Conservation (phyloP, 1,140 invertebrate species). For the Drosophila carrolli region DNA sequence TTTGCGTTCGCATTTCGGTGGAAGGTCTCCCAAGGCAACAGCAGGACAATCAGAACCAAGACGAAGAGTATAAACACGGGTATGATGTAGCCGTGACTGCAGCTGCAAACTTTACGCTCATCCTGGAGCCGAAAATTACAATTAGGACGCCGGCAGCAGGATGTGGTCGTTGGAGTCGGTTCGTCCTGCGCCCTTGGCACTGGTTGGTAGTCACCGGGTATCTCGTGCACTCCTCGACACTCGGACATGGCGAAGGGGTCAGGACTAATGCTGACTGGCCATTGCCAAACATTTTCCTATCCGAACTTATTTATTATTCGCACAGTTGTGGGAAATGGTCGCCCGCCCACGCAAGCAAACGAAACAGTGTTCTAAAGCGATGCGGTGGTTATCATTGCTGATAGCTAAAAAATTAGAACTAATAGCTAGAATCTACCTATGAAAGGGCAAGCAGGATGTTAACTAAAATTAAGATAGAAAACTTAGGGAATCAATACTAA, state of each 20-base stretch:
- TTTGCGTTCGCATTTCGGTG: conserved; percentile 41
- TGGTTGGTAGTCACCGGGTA: conserved; percentile 64
- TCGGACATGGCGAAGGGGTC: conserved; percentile 51
- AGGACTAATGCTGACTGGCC: conserved; percentile 32
- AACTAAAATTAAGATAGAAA: too few relatives aligned
- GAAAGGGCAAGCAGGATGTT: too few relatives aligned
- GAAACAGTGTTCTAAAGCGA: conserved; percentile 42
- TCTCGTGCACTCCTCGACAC: conserved; percentile 47
- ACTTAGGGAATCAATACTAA: too few relatives aligned
- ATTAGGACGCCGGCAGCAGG: conserved; percentile 56
- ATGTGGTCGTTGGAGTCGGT: conserved; percentile 35
- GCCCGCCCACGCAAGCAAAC: conserved; percentile 64
- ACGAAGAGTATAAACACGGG: conserved; percentile 66
- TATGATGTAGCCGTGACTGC: conserved; percentile 63
- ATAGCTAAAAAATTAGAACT: neutral
- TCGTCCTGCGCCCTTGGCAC: conserved; percentile 44
- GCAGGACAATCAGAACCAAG: conserved; percentile 64
- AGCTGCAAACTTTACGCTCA: conserved; percentile 40
- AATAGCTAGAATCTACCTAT: neutral
- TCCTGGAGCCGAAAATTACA: conserved; percentile 14
- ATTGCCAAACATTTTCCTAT: conserved; percentile 41
- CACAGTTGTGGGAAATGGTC: conserved; percentile 61
- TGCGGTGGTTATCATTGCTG: neutral
- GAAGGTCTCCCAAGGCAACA: conserved; percentile 72
- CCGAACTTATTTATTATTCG: conserved; percentile 71